Conservation (phyloP, 35 echinoderm and acorn worm species). For the Apostichopus californicus region DNA sequence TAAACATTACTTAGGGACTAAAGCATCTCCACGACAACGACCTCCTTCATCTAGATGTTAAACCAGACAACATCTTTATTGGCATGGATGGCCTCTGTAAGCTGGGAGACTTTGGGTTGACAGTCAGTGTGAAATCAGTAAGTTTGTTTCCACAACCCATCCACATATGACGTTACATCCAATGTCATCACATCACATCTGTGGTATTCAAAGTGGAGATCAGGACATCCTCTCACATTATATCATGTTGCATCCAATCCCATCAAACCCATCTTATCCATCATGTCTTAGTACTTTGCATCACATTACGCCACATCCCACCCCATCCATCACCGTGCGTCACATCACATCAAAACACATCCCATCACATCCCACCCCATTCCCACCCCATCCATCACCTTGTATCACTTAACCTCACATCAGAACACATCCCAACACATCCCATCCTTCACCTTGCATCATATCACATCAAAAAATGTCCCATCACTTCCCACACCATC, state of each 20-base stretch:
- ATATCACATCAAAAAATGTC: too few relatives aligned
- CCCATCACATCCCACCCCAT: background rate
- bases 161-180: background rate
- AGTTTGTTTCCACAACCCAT: background rate
- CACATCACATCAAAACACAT: too few relatives aligned
- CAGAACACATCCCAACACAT: too few relatives aligned
- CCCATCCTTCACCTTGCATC: too few relatives aligned
- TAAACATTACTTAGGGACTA: too few relatives aligned
- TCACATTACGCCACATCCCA: background rate
- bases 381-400: background rate
- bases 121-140: background rate
- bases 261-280: background rate
- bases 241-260: background rate
- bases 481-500: too few relatives aligned
- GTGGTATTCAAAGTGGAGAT: background rate
- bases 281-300: background rate
- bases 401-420: too few relatives aligned
- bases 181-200: background rate
- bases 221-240: background rate
- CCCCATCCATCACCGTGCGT: background rate
- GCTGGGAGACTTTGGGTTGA: background rate
- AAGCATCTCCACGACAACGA: conserved; percentile 91
- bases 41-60: conserved; percentile 88
- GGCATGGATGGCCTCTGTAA: background rate
- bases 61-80: conserved; percentile 92